phyloP scores from a whole-genome alignment of 1,140 invertebrate genomes.

The Xylocopa sonorina region DNA sequence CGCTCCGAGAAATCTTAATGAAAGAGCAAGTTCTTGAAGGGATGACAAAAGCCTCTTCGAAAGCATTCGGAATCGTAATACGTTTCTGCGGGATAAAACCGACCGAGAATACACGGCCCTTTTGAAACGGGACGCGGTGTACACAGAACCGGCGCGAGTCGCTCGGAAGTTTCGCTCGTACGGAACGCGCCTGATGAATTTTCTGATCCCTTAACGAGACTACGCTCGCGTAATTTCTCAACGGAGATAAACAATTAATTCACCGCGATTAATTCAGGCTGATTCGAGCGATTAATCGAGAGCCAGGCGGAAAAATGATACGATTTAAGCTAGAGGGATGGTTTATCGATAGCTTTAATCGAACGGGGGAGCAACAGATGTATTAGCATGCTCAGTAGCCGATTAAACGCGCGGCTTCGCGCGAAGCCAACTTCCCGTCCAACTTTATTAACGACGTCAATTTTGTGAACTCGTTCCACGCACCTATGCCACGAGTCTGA shows the following conservation, averaged over 20 bases:
- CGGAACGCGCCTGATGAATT: slow-evolving; percentile 6
- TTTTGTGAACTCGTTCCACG: slow-evolving; percentile 12
- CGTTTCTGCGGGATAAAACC: slow-evolving; percentile 28
- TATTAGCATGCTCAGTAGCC: slow-evolving; percentile 4
- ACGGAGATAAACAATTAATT: neutral
- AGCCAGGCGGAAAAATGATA: neutral
- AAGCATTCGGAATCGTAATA: slow-evolving; percentile 49
- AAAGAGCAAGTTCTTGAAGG: slow-evolving; percentile 39
- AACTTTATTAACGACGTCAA: slow-evolving; percentile 17
- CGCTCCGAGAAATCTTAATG: slow-evolving; percentile 43
- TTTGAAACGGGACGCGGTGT: slow-evolving; percentile 18
- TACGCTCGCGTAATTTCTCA: neutral
- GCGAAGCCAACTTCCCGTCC: neutral
- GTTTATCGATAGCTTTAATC: slow-evolving; percentile 4
- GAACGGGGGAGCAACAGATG: neutral
- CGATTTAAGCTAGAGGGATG: neutral
- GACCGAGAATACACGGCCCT: slow-evolving; percentile 23
- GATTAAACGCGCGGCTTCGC: slow-evolving; percentile 1
- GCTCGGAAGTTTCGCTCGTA: neutral
- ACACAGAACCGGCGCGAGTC: slow-evolving; percentile 1
- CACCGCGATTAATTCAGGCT: neutral
- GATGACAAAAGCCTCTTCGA: slow-evolving; percentile 43
- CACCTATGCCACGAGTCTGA: too few species aligned
- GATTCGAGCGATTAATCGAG: neutral
- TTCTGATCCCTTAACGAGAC: neutral